Conservation (phyloP, 92 coral and sea anemone species). For the Epizoanthus stellaris region DNA sequence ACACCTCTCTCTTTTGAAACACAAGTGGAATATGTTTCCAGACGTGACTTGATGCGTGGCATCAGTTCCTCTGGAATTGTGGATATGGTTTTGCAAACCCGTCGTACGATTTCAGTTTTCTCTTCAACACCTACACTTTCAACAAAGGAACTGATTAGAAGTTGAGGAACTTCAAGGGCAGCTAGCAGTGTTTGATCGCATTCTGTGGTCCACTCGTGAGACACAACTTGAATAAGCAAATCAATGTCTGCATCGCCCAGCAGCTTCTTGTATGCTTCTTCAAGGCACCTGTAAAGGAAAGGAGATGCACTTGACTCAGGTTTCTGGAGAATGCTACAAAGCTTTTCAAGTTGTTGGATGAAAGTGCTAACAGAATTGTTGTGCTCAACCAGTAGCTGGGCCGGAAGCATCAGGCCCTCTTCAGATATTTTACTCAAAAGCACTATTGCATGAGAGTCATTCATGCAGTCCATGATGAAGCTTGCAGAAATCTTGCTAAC, state of each 20-base stretch:
- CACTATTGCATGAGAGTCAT: background rate
- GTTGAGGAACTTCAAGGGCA: constrained; percentile 4
- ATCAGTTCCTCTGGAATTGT: background rate
- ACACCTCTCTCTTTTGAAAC: background rate
- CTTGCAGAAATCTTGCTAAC: too few relatives aligned
- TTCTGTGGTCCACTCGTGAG: background rate
- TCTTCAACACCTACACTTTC: background rate
- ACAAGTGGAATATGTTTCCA: background rate
- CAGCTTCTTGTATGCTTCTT: background rate
- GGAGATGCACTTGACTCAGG: background rate
- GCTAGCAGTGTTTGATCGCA: background rate
- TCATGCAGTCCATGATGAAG: constrained; percentile 5
- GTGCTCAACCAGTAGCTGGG: background rate
- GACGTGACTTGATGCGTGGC: background rate
- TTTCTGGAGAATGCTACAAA: background rate
- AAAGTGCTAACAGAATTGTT: background rate
- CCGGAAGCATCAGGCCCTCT: background rate
- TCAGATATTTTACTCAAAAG: background rate
- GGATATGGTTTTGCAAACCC: background rate
- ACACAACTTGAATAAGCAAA: background rate
- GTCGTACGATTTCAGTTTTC: background rate
- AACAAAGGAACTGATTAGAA: background rate
- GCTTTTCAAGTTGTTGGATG: background rate
- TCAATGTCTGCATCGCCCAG: background rate
- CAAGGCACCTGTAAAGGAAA: background rate